These are phyloP conservation scores for Leptatherina wallacei DNA, from an alignment of 2,797 vertebrate species.

Conservation along the genomic window DNA sequence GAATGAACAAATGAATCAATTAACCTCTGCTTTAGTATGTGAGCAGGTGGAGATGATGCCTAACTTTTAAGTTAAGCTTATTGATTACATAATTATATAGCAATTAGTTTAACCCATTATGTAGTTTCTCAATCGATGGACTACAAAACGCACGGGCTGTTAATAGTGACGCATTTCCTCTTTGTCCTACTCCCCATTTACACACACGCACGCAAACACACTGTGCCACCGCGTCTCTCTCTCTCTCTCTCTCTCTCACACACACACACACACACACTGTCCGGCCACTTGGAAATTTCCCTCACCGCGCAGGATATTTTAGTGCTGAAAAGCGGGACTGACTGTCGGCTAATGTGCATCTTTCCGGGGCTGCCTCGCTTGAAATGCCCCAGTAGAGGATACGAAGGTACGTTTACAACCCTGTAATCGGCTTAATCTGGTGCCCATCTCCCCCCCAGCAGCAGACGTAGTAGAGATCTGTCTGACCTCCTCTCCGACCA, in stretches of 20 bases:
- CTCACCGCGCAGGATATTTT: slow-evolving; percentile 70
- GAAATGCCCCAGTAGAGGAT: slow-evolving; percentile 76
- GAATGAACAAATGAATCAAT: neutral
- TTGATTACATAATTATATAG: neutral
- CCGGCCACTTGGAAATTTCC: slow-evolving; percentile 76
- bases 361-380: slow-evolving; percentile 51
- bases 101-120: neutral
- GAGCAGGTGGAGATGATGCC: neutral
- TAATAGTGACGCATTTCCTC: slow-evolving; percentile 83
- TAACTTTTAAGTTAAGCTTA: neutral
- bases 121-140: slow-evolving; percentile 41
- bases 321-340: slow-evolving; percentile 62
- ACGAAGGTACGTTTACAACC: slow-evolving; percentile 73
- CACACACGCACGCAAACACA: slow-evolving; percentile 28
- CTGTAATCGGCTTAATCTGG: slow-evolving; percentile 49
- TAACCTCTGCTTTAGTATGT: neutral
- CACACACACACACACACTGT: slow-evolving; percentile 39
- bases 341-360: slow-evolving; percentile 69
- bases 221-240: slow-evolving; percentile 11
- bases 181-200: slow-evolving; percentile 51
- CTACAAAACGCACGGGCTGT: slow-evolving; percentile 75
- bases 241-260: slow-evolving; percentile 34
- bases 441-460: slow-evolving; percentile 46
- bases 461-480: slow-evolving; percentile 32
- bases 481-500: slow-evolving; percentile 60